Percentiles rank a stretch among this genome's conserved stretches.
Evolutionary conservation across 2,113 vertebrate species (phyloP).

Genomic region (Harpagus bidentatus): DNA sequence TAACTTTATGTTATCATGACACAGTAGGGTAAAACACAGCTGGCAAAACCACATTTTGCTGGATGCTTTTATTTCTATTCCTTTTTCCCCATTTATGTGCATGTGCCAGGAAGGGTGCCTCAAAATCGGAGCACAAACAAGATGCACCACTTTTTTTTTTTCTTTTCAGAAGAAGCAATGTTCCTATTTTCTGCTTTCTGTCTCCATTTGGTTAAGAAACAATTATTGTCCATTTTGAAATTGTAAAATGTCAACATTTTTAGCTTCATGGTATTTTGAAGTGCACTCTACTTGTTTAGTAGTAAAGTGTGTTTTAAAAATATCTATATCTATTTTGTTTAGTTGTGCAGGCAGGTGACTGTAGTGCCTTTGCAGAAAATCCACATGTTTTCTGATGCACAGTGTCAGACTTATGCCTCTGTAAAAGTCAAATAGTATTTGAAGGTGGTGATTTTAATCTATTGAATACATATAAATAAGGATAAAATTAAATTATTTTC

Average conservation of each 20-base stretch:
- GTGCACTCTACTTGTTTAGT: background rate
- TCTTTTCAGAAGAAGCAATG: background rate
- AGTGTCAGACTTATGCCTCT: background rate
- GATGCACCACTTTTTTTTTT: background rate
- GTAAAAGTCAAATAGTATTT: background rate
- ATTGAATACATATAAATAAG: background rate
- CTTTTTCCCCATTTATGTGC: background rate
- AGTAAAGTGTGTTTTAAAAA: background rate
- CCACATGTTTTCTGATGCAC: background rate
- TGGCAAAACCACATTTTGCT: background rate
- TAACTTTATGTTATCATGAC: background rate
- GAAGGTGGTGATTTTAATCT: background rate
- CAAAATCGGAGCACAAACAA: background rate
- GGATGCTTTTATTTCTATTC: background rate
- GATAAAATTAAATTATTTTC: background rate
- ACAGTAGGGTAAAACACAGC: background rate
- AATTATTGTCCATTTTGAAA: background rate
- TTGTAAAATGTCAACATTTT: background rate
- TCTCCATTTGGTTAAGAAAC: background rate
- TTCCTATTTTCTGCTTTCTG: background rate
- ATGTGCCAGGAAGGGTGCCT: fast-evolving
- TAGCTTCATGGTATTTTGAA: background rate
- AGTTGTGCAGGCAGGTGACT: background rate
- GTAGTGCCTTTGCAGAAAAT: background rate
- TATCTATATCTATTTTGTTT: background rate